A percentile compares a stretch with the other conserved stretches of the same genome.
Conservation (phyloP, 2,888 invertebrate genomes). For the Ormyrus rosae region DNA sequence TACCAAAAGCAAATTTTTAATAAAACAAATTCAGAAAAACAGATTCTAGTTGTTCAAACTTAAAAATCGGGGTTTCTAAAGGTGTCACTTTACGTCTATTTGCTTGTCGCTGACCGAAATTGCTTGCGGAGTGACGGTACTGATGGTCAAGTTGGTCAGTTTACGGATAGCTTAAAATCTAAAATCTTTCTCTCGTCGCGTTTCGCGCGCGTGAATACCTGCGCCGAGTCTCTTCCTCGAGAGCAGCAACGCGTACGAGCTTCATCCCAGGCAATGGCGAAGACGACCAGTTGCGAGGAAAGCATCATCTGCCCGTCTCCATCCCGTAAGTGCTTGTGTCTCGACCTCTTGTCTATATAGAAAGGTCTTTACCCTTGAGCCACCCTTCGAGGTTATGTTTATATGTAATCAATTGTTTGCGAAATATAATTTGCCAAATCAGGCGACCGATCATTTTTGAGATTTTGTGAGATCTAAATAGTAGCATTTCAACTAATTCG, state of each 20-base stretch:
- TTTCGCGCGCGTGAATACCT: slow-evolving; percentile 15
- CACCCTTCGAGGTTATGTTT: slow-evolving; percentile 48
- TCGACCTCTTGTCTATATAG: too few relatives aligned
- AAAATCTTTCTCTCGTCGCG: background rate
- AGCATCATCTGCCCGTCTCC: slow-evolving; percentile 23
- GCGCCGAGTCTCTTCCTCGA: background rate
- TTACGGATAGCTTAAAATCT: background rate
- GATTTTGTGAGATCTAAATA: too few relatives aligned
- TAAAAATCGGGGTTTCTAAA: too few relatives aligned
- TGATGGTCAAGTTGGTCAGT: background rate
- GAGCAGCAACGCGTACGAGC: background rate
- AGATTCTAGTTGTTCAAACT: too few relatives aligned
- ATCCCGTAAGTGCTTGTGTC: slow-evolving; percentile 18
- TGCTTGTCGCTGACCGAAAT: too few relatives aligned
- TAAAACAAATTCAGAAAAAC: too few relatives aligned
- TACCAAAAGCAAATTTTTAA: too few relatives aligned
- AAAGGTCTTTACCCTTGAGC: background rate
- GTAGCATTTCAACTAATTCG: too few relatives aligned
- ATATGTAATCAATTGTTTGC: background rate
- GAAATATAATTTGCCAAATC: background rate
- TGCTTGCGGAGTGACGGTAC: background rate
- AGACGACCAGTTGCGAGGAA: slow-evolving; percentile 36
- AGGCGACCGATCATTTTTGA: background rate
- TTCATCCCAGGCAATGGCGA: slow-evolving; percentile 34
- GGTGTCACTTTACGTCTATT: too few relatives aligned